Conservation (phyloP, 2,888 invertebrate genomes). For the Eueremaeus valkanovi region DNA sequence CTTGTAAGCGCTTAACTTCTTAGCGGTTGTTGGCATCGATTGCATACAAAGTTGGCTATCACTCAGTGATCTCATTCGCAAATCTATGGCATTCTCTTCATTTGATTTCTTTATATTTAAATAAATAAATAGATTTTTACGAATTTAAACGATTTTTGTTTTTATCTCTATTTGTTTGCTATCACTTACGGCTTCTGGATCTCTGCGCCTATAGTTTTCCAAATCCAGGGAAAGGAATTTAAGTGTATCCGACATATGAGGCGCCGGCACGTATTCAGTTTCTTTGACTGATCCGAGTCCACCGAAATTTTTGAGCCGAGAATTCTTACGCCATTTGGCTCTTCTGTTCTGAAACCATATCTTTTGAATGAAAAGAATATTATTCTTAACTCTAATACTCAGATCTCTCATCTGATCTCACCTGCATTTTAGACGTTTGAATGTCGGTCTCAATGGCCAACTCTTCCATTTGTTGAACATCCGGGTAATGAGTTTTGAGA, state of each 20-base stretch:
- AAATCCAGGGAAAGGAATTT: not conserved
- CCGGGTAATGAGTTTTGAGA: conserved; percentile 10
- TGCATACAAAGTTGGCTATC: not conserved
- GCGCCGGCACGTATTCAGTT: conserved; percentile 9
- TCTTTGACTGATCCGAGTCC: not conserved
- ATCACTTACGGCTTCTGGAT: no score
- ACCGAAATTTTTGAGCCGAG: conserved; percentile 3
- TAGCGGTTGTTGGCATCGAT: not conserved
- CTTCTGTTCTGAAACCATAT: conserved; percentile 29
- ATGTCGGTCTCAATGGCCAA: not conserved
- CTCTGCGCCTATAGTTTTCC: no score
- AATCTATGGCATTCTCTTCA: not conserved
- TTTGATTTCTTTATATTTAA: not conserved
- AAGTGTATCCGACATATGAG: not conserved
- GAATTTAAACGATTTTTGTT: no score
- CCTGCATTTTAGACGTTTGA: not conserved
- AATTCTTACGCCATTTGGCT: conserved; percentile 27
- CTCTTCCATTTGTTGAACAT: not conserved
- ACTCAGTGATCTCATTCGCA: not conserved
- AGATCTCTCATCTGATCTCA: not conserved
- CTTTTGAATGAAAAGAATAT: not conserved
- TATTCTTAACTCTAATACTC: not conserved
- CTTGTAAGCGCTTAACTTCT: not conserved
- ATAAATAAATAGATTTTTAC: not conserved
- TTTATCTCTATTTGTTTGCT: no score